Conservation (phyloP, 2,113 vertebrate species). For the Pachyramphus minor region DNA sequence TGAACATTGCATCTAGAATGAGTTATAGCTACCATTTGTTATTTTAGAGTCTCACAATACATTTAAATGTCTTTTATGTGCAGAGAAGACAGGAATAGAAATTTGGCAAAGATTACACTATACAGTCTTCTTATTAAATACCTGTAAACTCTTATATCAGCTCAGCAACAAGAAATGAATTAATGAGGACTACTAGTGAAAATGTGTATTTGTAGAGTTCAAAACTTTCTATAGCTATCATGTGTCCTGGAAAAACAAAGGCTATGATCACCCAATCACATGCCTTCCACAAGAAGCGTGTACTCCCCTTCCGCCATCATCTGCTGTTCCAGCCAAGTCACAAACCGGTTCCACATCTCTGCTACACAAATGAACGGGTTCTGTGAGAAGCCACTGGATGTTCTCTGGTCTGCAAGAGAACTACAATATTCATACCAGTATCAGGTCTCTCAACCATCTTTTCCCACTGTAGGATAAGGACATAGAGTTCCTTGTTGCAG, state of each 20-base stretch:
- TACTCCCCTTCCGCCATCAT: not conserved
- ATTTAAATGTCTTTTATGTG: not conserved
- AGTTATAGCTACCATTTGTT: not conserved
- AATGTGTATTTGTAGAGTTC: not conserved
- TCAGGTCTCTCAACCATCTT: not conserved
- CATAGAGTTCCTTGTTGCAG: not conserved
- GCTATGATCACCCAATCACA: not conserved
- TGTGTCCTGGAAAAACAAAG: not conserved
- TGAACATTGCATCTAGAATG: not conserved
- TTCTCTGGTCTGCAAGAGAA: not conserved
- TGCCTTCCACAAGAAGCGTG: rapidly evolving
- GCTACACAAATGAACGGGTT: not conserved
- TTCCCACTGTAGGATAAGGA: not conserved
- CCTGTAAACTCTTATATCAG: not conserved
- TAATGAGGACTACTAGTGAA: not conserved
- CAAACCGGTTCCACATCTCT: not conserved
- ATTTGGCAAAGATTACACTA: not conserved
- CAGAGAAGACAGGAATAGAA: not conserved
- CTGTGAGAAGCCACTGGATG: not conserved
- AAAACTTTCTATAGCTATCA: not conserved
- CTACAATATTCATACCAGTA: not conserved
- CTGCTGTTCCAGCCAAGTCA: not conserved
- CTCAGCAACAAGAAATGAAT: not conserved
- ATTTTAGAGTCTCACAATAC: not conserved
- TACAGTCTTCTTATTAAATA: not conserved